Conservation (phyloP, 2,113 vertebrate genomes). For the Ophthalmolycus amberensis region DNA sequence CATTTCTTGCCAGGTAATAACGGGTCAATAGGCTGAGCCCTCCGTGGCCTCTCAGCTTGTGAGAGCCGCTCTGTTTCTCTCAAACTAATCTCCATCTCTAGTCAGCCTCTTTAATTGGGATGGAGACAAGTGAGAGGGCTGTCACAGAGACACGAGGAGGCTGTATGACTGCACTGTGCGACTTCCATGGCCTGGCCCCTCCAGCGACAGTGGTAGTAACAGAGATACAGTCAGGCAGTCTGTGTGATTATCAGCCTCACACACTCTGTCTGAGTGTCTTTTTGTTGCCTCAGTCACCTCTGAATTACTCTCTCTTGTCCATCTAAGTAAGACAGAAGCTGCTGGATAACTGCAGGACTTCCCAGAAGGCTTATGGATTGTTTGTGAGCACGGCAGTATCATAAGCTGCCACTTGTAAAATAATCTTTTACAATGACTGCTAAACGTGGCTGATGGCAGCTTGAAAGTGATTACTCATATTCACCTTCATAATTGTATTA, state of each 20-base stretch:
- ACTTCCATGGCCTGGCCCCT: constrained; percentile 36
- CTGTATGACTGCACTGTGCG: constrained; percentile 31
- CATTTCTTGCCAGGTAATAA: constrained; percentile 71
- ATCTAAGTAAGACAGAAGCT: constrained; percentile 8
- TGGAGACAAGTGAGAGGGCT: constrained; percentile 43
- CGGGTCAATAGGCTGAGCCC: constrained; percentile 66
- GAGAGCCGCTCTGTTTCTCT: constrained; percentile 45
- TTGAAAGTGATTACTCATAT: constrained; percentile 9
- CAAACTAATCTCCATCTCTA: constrained; percentile 61
- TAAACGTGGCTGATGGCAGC: neutral
- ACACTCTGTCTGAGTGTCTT: constrained; percentile 20
- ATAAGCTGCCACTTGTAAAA: neutral
- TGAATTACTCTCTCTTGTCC: constrained; percentile 14
- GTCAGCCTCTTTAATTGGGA: constrained; percentile 58
- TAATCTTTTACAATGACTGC: neutral
- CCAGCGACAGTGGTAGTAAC: constrained; percentile 29
- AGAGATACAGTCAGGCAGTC: constrained; percentile 25
- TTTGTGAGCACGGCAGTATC: neutral
- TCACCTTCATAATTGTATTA: neutral
- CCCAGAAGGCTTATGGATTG: constrained; percentile 10
- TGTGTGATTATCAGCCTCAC: constrained; percentile 34
- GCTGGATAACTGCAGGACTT: neutral
- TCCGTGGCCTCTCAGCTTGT: constrained; percentile 52
- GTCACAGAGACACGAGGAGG: constrained; percentile 46
- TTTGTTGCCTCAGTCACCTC: constrained; percentile 5